phyloP scores from a whole-genome alignment of 2,113 vertebrate genomes.

The Trematomus loennbergii region DNA sequence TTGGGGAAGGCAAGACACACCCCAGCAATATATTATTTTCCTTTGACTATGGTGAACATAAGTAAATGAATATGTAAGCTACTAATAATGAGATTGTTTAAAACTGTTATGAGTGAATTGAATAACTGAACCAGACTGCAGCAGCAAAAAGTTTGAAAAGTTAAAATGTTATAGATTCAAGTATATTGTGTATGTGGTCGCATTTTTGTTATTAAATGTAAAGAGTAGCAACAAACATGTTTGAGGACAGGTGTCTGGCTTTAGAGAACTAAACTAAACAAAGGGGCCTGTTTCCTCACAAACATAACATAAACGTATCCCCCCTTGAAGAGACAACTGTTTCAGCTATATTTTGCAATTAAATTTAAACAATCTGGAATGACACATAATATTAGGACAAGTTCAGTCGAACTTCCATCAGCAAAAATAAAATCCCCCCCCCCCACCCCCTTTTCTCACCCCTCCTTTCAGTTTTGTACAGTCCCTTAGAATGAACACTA shows the following conservation, averaged over 20 bases:
- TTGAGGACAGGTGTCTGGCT: too few species aligned
- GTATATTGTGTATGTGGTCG: too few species aligned
- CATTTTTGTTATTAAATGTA: too few species aligned
- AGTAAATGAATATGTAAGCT: background rate
- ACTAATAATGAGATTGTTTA: background rate
- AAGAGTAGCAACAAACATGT: too few species aligned
- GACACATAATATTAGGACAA: background rate
- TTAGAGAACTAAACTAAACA: too few species aligned
- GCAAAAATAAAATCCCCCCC: background rate
- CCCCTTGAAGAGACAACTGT: too few species aligned
- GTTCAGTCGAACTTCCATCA: background rate
- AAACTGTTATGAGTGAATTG: background rate
- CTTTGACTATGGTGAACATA: background rate
- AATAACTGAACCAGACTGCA: background rate
- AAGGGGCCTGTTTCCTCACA: too few species aligned
- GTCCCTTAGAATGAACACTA: constrained; percentile 10
- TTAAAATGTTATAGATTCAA: background rate
- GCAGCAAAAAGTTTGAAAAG: too few species aligned
- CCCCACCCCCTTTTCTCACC: too few species aligned
- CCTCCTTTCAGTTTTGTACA: background rate
- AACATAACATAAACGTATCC: too few species aligned
- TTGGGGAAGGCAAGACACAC: background rate
- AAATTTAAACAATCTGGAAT: background rate
- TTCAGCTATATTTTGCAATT: too few species aligned
- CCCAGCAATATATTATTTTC: background rate